These are phyloP conservation scores for Urocolius indicus DNA, from an alignment of 2,113 vertebrate species.

Conservation along the genomic window DNA sequence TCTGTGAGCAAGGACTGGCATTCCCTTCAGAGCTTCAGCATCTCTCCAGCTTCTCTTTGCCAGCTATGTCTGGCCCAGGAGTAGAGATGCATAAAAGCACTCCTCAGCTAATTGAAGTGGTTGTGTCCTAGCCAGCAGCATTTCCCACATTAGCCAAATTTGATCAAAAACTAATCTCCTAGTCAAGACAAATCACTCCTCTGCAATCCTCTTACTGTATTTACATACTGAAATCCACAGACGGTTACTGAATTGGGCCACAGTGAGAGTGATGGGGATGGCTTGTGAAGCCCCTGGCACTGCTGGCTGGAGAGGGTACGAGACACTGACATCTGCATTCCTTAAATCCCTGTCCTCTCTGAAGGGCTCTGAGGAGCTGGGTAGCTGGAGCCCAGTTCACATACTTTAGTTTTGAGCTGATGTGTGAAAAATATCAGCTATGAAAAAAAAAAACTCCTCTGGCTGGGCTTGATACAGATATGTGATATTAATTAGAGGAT, in stretches of 20 bases:
- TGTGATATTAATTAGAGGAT: background rate
- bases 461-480: background rate
- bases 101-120: constrained; percentile 30
- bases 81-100: background rate
- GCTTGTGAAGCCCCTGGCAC: background rate
- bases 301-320: background rate
- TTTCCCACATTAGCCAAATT: constrained; percentile 36
- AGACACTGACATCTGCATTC: background rate
- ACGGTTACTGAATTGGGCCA: background rate
- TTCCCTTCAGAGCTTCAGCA: background rate
- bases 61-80: background rate
- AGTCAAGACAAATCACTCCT: constrained; percentile 15
- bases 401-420: background rate
- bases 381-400: background rate
- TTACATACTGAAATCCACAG: background rate
- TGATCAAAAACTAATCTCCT: constrained; percentile 30
- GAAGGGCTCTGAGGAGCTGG: background rate
- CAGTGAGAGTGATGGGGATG: background rate
- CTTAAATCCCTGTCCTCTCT: background rate
- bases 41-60: background rate
- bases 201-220: constrained; percentile 33
- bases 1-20: background rate
- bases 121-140: constrained; percentile 4
- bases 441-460: background rate
- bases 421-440: background rate